phyloP scores from a whole-genome alignment of 2,797 vertebrate species.

The Cetoscarus ocellatus region DNA sequence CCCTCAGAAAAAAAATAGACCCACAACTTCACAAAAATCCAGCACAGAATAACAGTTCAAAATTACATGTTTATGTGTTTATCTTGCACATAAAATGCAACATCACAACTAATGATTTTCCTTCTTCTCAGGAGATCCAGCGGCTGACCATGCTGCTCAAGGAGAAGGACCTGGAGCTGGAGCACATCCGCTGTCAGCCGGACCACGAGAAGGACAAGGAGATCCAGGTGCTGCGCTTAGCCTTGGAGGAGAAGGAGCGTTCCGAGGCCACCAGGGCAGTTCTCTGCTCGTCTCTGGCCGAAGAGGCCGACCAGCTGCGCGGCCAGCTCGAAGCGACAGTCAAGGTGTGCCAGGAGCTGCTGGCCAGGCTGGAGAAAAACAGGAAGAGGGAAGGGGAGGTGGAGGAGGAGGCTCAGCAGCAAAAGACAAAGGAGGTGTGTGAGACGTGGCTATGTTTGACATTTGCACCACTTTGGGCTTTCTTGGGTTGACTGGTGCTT shows the following conservation, averaged over 20 bases:
- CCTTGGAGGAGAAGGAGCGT: constrained; percentile 84
- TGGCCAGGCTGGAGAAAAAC: constrained; percentile 86
- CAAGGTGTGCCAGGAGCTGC: constrained; percentile 92
- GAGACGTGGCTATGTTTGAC: background rate
- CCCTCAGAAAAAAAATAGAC: background rate
- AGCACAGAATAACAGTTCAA: background rate
- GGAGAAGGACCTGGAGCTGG: constrained; percentile 86
- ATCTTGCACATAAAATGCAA: background rate
- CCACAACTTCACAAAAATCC: background rate
- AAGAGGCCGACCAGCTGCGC: constrained; percentile 90
- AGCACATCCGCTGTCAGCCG: constrained; percentile 79
- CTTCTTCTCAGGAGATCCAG: constrained; percentile 86
- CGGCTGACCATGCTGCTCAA: constrained; percentile 80
- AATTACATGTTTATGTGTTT: background rate
- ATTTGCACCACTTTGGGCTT: background rate
- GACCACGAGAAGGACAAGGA: constrained; percentile 87
- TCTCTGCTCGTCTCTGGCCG: constrained; percentile 88
- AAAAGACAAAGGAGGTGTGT: constrained; percentile 82
- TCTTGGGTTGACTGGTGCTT: background rate
- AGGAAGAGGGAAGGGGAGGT: constrained; percentile 55
- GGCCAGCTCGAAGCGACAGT: constrained; percentile 88
- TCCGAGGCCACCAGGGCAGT: constrained; percentile 86
- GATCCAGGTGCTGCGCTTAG: constrained; percentile 82
- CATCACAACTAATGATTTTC: background rate
- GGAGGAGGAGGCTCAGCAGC: constrained; percentile 48